phyloP scores from a whole-genome alignment of 2,113 vertebrate genomes.

The Halcyon malimbica region DNA sequence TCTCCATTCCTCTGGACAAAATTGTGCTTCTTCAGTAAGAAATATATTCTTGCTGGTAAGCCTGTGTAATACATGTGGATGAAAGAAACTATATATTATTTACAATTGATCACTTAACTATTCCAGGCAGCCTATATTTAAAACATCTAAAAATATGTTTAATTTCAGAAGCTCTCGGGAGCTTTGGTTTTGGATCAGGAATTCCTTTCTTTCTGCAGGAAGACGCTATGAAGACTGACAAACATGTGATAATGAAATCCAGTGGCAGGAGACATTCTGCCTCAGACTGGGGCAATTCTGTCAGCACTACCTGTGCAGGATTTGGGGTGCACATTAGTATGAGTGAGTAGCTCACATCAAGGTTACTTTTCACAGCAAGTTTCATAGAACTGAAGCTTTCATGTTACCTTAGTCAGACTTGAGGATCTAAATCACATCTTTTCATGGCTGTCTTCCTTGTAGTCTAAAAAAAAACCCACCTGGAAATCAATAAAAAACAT shows the following conservation, averaged over 20 bases:
- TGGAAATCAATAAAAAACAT: background rate
- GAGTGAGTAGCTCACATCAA: background rate
- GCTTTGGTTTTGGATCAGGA: background rate
- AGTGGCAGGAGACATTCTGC: background rate
- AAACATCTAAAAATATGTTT: background rate
- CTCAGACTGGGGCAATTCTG: background rate
- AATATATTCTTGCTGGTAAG: background rate
- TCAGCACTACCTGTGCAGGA: background rate
- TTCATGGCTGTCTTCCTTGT: background rate
- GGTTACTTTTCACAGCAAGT: background rate
- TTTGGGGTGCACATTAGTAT: background rate
- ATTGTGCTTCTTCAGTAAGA: background rate
- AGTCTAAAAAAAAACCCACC: background rate
- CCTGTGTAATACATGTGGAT: background rate
- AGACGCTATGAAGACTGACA: background rate
- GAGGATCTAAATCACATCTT: background rate
- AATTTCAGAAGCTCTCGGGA: background rate
- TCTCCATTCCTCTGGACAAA: background rate
- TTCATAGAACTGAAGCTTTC: background rate
- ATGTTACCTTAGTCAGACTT: background rate
- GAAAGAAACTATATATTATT: background rate
- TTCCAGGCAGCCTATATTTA: conserved; percentile 6
- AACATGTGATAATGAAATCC: background rate
- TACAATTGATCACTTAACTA: background rate
- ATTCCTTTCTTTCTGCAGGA: background rate